Conservation (phyloP, 1,140 invertebrate species). For the Copidosoma floridanum region DNA sequence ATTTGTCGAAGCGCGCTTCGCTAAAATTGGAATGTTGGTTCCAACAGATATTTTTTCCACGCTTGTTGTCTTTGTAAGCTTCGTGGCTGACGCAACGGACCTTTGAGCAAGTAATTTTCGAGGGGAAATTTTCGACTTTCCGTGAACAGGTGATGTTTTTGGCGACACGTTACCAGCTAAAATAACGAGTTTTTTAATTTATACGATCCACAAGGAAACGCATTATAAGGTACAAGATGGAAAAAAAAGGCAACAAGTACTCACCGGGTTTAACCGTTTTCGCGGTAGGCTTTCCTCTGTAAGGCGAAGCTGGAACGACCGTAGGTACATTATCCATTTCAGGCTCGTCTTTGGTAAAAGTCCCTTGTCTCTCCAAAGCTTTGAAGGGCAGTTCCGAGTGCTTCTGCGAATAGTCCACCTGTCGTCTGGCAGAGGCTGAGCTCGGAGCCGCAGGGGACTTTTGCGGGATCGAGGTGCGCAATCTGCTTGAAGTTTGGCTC, state of each 20-base stretch:
- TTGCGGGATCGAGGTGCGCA: slow-evolving; percentile 43
- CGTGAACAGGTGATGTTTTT: slow-evolving; percentile 18
- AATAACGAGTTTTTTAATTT: not conserved
- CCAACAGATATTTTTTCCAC: slow-evolving; percentile 42
- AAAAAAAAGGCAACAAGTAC: not conserved
- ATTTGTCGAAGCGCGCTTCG: slow-evolving; percentile 53
- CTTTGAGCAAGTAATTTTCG: slow-evolving; percentile 34
- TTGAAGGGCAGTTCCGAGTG: slow-evolving; percentile 36
- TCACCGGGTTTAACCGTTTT: not conserved
- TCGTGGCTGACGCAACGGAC: too few species aligned
- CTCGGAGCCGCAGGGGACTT: slow-evolving; percentile 35
- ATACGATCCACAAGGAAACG: too few species aligned
- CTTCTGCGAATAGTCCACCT: slow-evolving; percentile 37
- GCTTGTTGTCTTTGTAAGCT: slow-evolving; percentile 40
- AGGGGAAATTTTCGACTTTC: slow-evolving; percentile 36
- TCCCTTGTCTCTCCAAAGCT: slow-evolving; percentile 75
- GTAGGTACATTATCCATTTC: slow-evolving; percentile 50
- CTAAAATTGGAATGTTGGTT: slow-evolving; percentile 43
- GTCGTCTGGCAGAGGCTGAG: slow-evolving; percentile 37
- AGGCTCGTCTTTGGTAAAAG: slow-evolving; percentile 81
- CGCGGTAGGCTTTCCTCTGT: not conserved
- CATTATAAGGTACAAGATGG: too few species aligned
- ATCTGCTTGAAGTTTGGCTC: slow-evolving; percentile 27
- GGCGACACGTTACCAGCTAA: slow-evolving; percentile 7
- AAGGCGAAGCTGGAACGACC: slow-evolving; percentile 7